phyloP scores from a whole-genome alignment of 2,797 vertebrate genomes.

The Tenualosa ilisha region DNA sequence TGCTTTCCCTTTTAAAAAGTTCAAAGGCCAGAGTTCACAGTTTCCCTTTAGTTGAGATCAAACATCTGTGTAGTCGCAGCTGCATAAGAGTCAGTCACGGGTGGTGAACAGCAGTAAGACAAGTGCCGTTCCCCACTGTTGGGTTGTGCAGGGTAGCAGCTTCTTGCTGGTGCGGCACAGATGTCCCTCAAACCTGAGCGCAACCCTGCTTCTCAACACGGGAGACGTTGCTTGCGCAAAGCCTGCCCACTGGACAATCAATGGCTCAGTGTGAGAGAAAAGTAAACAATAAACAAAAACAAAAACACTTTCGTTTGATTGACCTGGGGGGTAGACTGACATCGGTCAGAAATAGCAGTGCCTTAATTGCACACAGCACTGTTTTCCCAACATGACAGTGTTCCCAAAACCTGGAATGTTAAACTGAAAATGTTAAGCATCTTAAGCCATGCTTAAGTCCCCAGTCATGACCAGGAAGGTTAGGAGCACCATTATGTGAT shows the following conservation, averaged over 20 bases:
- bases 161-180: neutral
- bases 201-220: neutral
- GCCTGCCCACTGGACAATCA: neutral
- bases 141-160: neutral
- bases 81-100: neutral
- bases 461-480: neutral
- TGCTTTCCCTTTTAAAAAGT: neutral
- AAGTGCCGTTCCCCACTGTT: neutral
- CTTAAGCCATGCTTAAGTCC: neutral
- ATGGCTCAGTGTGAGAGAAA: neutral
- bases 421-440: neutral
- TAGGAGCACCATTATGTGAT: constrained; percentile 3
- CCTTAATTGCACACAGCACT: neutral
- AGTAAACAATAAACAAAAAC: neutral
- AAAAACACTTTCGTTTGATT: neutral
- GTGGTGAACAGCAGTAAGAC: neutral
- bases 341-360: neutral
- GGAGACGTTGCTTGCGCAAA: neutral
- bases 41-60: constrained; percentile 15
- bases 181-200: constrained; percentile 2
- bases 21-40: constrained; percentile 5
- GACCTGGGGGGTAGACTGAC: neutral
- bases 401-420: neutral
- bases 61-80: neutral
- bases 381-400: neutral